Percentiles rank a stretch among this genome's conserved stretches.
These are phyloP conservation scores for Syngnathus acus DNA, from an alignment of 2,797 vertebrate genomes.

Conservation along the genomic window DNA sequence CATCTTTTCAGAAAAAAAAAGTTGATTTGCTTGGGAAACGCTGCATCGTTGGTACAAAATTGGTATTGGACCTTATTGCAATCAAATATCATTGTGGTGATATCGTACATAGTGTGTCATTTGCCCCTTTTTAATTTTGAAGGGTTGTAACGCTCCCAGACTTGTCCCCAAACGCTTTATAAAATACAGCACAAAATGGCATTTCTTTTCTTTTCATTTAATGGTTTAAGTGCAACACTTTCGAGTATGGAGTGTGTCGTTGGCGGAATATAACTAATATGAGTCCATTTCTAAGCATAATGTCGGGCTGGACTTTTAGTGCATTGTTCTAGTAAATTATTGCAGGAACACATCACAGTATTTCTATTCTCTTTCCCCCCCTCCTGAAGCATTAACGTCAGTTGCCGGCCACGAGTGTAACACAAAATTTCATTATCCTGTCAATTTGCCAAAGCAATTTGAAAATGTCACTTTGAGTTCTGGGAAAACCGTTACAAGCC, in stretches of 20 bases:
- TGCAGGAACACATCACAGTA: background rate
- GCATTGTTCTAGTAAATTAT: background rate
- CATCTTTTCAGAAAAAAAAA: too few relatives aligned
- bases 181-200: background rate
- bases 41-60: too few relatives aligned
- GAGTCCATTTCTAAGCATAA: background rate
- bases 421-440: background rate
- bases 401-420: background rate
- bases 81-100: too few relatives aligned
- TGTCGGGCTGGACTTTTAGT: background rate
- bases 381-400: background rate
- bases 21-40: too few relatives aligned
- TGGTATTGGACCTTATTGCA: too few relatives aligned
- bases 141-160: too few relatives aligned
- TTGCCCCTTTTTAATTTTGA: too few relatives aligned
- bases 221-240: background rate
- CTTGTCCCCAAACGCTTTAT: too few relatives aligned
- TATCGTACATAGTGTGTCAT: too few relatives aligned
- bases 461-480: conserved; percentile 12
- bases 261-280: background rate
- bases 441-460: background rate
- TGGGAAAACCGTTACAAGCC: conserved; percentile 1
- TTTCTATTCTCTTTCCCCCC: background rate
- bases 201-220: background rate
- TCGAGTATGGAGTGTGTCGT: background rate